A percentile compares a stretch with the other conserved stretches of the same genome.
These are phyloP conservation scores for Seira ritae DNA, from an alignment of 2,888 invertebrate genomes.

Conservation along the genomic window DNA sequence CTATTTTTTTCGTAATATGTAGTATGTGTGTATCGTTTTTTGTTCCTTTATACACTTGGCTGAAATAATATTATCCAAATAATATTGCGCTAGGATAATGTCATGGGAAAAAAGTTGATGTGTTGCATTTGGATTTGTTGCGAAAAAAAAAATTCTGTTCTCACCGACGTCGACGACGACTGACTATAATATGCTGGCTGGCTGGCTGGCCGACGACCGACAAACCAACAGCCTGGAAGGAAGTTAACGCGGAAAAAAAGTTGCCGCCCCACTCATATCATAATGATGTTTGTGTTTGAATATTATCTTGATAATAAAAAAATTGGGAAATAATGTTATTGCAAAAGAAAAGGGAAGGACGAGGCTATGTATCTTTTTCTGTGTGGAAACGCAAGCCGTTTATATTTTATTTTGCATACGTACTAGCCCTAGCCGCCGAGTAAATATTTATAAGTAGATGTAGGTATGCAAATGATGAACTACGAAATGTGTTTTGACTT, in stretches of 20 bases:
- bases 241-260: neutral
- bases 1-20: neutral
- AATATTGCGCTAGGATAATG: neutral
- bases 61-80: neutral
- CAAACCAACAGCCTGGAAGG: neutral
- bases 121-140: neutral
- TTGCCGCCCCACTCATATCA: neutral
- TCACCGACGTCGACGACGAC: too few relatives aligned
- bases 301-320: neutral
- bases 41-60: neutral
- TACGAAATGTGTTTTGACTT: neutral
- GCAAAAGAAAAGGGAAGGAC: too few relatives aligned
- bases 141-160: neutral
- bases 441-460: conserved; percentile 14
- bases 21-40: neutral
- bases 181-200: too few relatives aligned
- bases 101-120: neutral
- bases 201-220: too few relatives aligned
- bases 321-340: neutral
- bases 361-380: neutral
- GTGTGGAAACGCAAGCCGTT: neutral
- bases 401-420: too few relatives aligned
- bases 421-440: neutral
- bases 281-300: conserved; percentile 9
- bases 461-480: conserved; percentile 45